Percentiles rank a stretch among this genome's conserved stretches.
These are phyloP conservation scores for Coryphaenoides rupestris DNA, from an alignment of 2,113 vertebrate genomes.

Conservation along the genomic window DNA sequence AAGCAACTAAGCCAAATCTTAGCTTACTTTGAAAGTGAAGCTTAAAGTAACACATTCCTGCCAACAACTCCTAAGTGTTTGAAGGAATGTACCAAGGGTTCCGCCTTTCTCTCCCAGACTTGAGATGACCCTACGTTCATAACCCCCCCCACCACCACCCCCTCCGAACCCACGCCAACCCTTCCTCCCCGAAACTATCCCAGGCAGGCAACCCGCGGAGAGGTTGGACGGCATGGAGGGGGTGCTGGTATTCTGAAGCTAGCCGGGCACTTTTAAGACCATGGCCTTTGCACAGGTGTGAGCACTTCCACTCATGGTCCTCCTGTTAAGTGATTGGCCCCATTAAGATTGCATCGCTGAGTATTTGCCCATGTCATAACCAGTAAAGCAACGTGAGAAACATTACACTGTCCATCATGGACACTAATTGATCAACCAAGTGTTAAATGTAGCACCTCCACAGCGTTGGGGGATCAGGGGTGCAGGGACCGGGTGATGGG, in stretches of 20 bases:
- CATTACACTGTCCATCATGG: slow-evolving; percentile 31
- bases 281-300: slow-evolving; percentile 30
- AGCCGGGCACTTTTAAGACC: slow-evolving; percentile 11
- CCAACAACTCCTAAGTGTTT: slow-evolving; percentile 65
- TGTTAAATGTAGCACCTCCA: slow-evolving; percentile 8
- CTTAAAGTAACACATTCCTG: slow-evolving; percentile 66
- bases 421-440: slow-evolving; percentile 30
- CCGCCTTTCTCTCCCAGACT: slow-evolving; percentile 41
- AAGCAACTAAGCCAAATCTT: slow-evolving; percentile 40
- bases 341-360: slow-evolving; percentile 45
- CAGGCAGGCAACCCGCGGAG: slow-evolving; percentile 5
- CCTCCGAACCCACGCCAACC: not conserved
- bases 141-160: slow-evolving; percentile 10
- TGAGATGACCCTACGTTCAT: slow-evolving; percentile 18
- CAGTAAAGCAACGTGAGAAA: slow-evolving; percentile 45
- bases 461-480: not conserved
- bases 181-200: slow-evolving; percentile 7
- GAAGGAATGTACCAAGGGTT: slow-evolving; percentile 52
- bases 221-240: not conserved
- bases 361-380: slow-evolving; percentile 39
- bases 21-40: slow-evolving; percentile 65
- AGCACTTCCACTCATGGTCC: slow-evolving; percentile 41
- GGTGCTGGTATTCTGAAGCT: not conserved
- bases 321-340: slow-evolving; percentile 12
- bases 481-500: not conserved